Evolutionary conservation across 2,888 invertebrate genomes (phyloP).

Genomic region (Drosophila recens): DNA sequence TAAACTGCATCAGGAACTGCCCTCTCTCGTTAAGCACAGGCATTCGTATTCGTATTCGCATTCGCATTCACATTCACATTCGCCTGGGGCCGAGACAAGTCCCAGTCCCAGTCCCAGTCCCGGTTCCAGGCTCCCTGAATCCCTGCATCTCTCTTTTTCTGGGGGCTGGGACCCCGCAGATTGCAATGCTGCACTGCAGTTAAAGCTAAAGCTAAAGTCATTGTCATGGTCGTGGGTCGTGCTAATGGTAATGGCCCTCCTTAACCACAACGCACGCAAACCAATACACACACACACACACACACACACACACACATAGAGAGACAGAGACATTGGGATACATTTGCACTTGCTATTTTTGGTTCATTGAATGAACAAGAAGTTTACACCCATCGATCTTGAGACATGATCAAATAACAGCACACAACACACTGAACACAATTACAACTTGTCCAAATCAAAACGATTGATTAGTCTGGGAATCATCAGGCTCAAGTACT

Average conservation of each 20-base stretch:
- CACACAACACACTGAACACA: neutral
- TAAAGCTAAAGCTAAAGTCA: constrained; percentile 55
- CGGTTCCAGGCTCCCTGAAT: neutral
- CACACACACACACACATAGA: constrained; percentile 2
- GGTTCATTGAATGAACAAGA: constrained; percentile 30
- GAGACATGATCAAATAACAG: constrained; percentile 10
- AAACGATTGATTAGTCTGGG: constrained; percentile 1
- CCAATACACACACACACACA: constrained; percentile 3
- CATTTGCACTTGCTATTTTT: constrained; percentile 59
- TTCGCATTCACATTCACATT: neutral
- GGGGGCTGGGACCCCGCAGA: constrained; percentile 15
- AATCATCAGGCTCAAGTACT: neutral
- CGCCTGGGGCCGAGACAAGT: constrained; percentile 32
- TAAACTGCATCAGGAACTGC: constrained; percentile 72
- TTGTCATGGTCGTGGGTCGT: constrained; percentile 75
- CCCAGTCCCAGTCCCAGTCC: constrained; percentile 21
- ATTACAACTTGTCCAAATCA: constrained; percentile 14
- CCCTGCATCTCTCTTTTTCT: constrained; percentile 7
- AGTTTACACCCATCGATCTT: constrained; percentile 13
- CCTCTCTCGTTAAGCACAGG: constrained; percentile 50
- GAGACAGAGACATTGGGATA: constrained; percentile 1
- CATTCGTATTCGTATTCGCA: constrained; percentile 7
- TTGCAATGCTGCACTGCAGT: constrained; percentile 43
- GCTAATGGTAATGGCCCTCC: constrained; percentile 56
- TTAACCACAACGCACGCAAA: constrained; percentile 40